A percentile compares a stretch with the other conserved stretches of the same genome.
phyloP scores from a whole-genome alignment of 2,888 invertebrate genomes.

The Tinea pellionella region DNA sequence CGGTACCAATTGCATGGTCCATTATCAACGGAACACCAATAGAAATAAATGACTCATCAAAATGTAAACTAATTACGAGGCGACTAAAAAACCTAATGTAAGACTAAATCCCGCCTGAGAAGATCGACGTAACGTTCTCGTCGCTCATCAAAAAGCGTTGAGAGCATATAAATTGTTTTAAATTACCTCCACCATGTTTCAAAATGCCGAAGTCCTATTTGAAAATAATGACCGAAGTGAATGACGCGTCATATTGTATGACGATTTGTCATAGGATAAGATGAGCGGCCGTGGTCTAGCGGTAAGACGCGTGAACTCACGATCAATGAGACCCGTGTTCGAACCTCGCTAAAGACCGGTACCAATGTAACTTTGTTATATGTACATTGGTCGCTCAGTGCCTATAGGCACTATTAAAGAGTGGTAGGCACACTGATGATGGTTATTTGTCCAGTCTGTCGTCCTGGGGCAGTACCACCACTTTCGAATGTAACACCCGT shows the following conservation, averaged over 20 bases:
- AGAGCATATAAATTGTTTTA: conserved; percentile 2
- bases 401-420: too few species aligned
- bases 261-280: background rate
- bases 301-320: too few species aligned
- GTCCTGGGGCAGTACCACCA: too few species aligned
- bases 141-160: background rate
- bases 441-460: too few species aligned
- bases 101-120: conserved; percentile 33
- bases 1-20: conserved; percentile 26
- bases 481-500: too few species aligned
- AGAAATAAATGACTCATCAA: conserved; percentile 63
- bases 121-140: background rate
- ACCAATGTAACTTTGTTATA: too few species aligned
- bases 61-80: conserved; percentile 63
- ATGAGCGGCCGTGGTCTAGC: too few species aligned
- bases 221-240: background rate
- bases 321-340: too few species aligned
- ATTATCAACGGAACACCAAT: conserved; percentile 44
- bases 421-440: too few species aligned
- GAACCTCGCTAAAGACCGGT: too few species aligned
- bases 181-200: background rate
- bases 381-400: too few species aligned
- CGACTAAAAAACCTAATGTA: conserved; percentile 48
- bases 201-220: background rate
- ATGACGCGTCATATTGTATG: background rate